Evolutionary conservation across 2,113 vertebrate species (phyloP), one percentile per base, ranked within the genome.

Genomic region (Cyprinodon brontotheroides): DNA sequence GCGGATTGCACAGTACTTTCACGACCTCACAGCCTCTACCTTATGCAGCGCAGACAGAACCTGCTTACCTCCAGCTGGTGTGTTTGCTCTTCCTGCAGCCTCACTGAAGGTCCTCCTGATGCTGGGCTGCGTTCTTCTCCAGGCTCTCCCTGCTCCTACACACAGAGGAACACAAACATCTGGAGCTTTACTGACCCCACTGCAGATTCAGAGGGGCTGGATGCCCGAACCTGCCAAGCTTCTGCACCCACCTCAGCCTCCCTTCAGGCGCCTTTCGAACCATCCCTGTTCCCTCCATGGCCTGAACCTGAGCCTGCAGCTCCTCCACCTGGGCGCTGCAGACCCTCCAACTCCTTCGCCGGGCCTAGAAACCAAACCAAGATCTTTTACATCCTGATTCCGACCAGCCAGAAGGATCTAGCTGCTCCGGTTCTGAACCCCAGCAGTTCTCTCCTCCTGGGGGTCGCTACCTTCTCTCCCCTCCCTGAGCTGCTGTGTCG

Each of bases 241-340:
- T 11, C 7, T 63, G 66, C 2, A 63, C 86, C 50, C 48, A 96
- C 96, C 95, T 97, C 94, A 0, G 95, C 93, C 79, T 97, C 96
- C n/a, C 72, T 95, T 94, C 11, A 97, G 93, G 0, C 95, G 90
- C 37, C 96, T 94, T 83, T 97, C 96, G 15, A 96, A 97, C 96
- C 96, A 97, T 74, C 96, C 96, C 81, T 96, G 96, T 94, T 74
- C 96, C 95, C 85, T 97, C 96, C 94, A 96, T 95, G 40, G 96
- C 94, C 87, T 94, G 94, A 50, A 97, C 90, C 87, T 96, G 96
- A 76, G 92, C 87, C 81, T 93, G 93, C 57, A 97, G 92, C 78
- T 96, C 96, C 77, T 96, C 95, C 66, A 96, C 91, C 0, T 80
- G 92, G 66, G 89, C n/a, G 93, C 89, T 96, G 96, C 2, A 96